phyloP scores from a whole-genome alignment of 2,113 vertebrate genomes.

The Zosterops japonicus region DNA sequence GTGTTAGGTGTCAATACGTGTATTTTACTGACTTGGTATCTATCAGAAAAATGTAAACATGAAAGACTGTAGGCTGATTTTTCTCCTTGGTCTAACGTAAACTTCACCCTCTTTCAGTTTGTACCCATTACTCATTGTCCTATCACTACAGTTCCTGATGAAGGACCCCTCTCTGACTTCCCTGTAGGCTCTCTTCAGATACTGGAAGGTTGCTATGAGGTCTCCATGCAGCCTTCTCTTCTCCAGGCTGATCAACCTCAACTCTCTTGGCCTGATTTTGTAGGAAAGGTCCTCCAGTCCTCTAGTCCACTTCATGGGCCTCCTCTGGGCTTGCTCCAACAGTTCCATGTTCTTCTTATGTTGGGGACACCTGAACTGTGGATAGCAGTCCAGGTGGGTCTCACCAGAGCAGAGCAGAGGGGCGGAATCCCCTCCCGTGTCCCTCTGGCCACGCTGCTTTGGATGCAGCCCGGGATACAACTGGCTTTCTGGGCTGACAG shows the following conservation, averaged over 20 bases:
- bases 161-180: not conserved
- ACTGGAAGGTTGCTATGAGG: no score
- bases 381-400: not conserved
- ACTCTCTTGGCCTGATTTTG: not conserved
- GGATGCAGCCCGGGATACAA: not conserved
- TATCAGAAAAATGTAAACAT: not conserved
- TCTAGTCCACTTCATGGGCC: not conserved
- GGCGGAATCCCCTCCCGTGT: fast-evolving
- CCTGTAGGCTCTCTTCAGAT: not conserved
- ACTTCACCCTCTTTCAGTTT: not conserved
- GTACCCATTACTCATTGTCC: not conserved
- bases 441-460: fast-evolving
- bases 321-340: not conserved
- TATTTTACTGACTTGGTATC: not conserved
- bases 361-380: not conserved
- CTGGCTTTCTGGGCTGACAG: not conserved
- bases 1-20: fast-evolving
- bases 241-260: not conserved
- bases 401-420: not conserved
- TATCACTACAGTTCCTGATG: not conserved
- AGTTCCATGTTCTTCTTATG: not conserved
- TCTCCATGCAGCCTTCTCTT: not conserved
- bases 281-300: not conserved
- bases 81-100: not conserved
- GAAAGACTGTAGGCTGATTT: not conserved